Evolutionary conservation across 2,113 vertebrate species (phyloP).

Genomic region (Pan troglodytes): NHGRI_mPanTro3-v2.1_pri NC_072398.2:95491501-95492000

Average conservation of each 20-base stretch:
- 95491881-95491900: not conserved
- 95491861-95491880: not conserved
- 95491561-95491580: not conserved
- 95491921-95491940: not conserved
- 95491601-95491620: not conserved
- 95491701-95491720: not conserved
- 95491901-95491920: not conserved
- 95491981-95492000: not conserved
- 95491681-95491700: not conserved
- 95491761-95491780: not conserved
- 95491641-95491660: not conserved
- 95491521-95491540: not conserved
- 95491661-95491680: not conserved
- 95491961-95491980: not conserved
- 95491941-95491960: not conserved
- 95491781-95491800: not conserved
- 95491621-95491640: not conserved
- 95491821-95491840: rapidly evolving
- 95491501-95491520: not conserved
- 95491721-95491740: not conserved
- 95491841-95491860: not conserved
- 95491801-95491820: not conserved
- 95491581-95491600: not conserved
- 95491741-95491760: not conserved
- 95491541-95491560: not conserved